Conservation (phyloP, 2,797 vertebrate species). For the Cirrhinus mrigala region DNA sequence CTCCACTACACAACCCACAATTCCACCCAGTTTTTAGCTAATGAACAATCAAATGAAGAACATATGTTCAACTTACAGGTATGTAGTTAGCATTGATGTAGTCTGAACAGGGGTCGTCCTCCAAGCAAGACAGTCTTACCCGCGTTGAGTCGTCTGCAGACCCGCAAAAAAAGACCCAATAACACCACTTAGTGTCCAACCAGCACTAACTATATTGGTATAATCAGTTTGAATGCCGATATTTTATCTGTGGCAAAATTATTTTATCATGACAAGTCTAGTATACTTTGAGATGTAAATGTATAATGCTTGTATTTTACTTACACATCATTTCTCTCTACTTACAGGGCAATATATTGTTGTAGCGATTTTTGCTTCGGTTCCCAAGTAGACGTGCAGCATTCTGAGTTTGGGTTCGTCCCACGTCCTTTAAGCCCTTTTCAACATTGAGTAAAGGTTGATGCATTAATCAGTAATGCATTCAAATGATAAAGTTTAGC, state of each 20-base stretch:
- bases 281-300: not conserved
- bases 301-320: not conserved
- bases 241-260: too few species aligned
- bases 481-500: not conserved
- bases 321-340: not conserved
- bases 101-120: slow-evolving; percentile 93
- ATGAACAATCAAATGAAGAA: not conserved
- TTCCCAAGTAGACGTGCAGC: slow-evolving; percentile 91
- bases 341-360: slow-evolving; percentile 98
- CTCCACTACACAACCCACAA: not conserved
- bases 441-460: not conserved
- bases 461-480: not conserved
- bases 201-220: not conserved
- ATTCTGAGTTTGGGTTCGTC: slow-evolving; percentile 90
- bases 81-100: slow-evolving; percentile 97
- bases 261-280: not conserved
- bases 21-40: not conserved
- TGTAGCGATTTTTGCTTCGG: slow-evolving; percentile 97
- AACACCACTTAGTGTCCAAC: not conserved
- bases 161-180: not conserved
- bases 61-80: slow-evolving; percentile 68
- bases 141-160: slow-evolving; percentile 88
- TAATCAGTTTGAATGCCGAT: not conserved
- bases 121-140: slow-evolving; percentile 91
- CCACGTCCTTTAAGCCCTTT: slow-evolving; percentile 94